Conservation (phyloP, 2,797 vertebrate genomes). For the Sebastes cheni region DNA sequence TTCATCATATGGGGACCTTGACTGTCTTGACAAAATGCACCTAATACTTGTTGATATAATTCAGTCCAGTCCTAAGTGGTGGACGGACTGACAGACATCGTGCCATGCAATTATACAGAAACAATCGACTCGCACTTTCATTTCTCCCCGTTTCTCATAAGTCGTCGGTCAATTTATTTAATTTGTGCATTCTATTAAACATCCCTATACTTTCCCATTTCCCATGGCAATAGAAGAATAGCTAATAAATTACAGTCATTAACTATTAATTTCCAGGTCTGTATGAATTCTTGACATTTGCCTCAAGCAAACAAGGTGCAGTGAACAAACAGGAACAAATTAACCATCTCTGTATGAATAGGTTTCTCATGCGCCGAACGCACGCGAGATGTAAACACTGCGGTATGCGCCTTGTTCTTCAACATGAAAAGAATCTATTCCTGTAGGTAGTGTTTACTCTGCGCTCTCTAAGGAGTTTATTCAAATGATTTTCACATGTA, state of each 20-base stretch:
- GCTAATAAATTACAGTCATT: slow-evolving; percentile 63
- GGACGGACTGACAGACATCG: background rate
- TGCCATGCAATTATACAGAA: background rate
- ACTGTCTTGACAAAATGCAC: background rate
- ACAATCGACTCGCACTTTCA: background rate
- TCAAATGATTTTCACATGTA: slow-evolving; percentile 24
- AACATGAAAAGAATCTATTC: slow-evolving; percentile 51
- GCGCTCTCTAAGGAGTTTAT: slow-evolving; percentile 23
- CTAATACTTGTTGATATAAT: background rate
- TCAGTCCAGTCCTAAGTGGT: background rate
- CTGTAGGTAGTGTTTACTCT: slow-evolving; percentile 36
- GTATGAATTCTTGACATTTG: slow-evolving; percentile 50
- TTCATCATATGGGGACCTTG: background rate
- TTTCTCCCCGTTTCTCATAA: background rate
- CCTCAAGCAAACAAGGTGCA: slow-evolving; percentile 46
- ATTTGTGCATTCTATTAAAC: slow-evolving; percentile 23
- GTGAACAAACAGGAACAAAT: slow-evolving; percentile 53
- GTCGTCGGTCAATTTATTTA: slow-evolving; percentile 10
- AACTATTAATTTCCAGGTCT: slow-evolving; percentile 57
- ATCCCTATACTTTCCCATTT: background rate
- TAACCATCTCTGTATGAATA: background rate
- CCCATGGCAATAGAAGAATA: slow-evolving; percentile 36
- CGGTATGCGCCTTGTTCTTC: slow-evolving; percentile 2
- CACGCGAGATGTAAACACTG: slow-evolving; percentile 30
- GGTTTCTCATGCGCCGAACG: background rate